These are phyloP conservation scores for Lobophora halterata DNA, from an alignment of 2,888 invertebrate genomes.

Conservation along the genomic window DNA sequence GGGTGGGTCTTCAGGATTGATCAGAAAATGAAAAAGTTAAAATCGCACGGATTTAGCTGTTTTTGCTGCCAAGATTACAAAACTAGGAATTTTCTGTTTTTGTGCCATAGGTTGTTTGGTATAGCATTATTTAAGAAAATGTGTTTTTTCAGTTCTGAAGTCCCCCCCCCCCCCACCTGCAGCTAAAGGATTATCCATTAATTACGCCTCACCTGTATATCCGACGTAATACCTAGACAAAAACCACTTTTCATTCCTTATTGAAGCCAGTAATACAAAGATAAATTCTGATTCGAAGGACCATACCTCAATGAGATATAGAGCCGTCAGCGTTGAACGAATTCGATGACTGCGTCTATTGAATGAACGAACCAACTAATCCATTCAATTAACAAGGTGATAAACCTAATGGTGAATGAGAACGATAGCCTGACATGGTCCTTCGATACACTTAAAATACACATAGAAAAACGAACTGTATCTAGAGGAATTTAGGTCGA, in stretches of 20 bases:
- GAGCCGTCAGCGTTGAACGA: constrained; percentile 18
- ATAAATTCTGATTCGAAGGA: constrained; percentile 8
- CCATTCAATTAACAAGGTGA: constrained; percentile 42
- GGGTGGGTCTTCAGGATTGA: too few relatives aligned
- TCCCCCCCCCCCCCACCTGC: too few relatives aligned
- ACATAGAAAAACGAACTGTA: background rate
- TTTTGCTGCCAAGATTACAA: too few relatives aligned
- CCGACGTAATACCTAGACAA: background rate
- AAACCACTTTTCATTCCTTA: constrained; percentile 3
- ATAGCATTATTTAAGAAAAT: too few relatives aligned
- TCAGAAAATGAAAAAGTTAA: too few relatives aligned
- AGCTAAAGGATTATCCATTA: too few relatives aligned
- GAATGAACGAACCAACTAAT: constrained; percentile 40
- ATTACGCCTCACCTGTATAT: too few relatives aligned
- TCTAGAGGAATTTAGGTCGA: constrained; percentile 1
- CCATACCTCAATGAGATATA: constrained; percentile 10
- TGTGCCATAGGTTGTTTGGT: too few relatives aligned
- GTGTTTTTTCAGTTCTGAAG: too few relatives aligned
- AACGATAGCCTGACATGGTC: constrained; percentile 23
- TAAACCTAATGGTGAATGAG: constrained; percentile 42
- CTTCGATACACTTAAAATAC: background rate
- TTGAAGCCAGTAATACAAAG: constrained; percentile 7
- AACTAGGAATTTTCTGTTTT: too few relatives aligned
- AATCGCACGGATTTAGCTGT: too few relatives aligned
- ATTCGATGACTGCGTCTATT: constrained; percentile 30